Evolutionary conservation across 35 echinoderm and acorn worm genomes (phyloP).

Genomic region (Chiridota heheva): DNA sequence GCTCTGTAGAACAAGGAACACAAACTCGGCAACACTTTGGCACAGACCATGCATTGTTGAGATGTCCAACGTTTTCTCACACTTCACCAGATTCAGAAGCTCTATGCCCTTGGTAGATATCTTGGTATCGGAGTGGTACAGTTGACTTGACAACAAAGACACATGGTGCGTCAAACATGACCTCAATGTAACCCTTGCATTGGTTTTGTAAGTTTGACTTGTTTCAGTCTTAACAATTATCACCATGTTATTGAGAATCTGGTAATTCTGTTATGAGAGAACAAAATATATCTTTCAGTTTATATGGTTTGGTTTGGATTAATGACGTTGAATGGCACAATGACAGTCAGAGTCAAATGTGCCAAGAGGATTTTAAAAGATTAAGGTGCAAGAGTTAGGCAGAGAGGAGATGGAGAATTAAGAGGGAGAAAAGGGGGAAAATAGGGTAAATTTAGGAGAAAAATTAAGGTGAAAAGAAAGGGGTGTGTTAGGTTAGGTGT

Average conservation of each 20-base stretch:
- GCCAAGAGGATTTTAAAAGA: too few species aligned
- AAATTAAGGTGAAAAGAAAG: too few species aligned
- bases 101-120: slow-evolving; percentile 69
- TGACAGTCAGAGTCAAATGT: too few species aligned
- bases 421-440: too few species aligned
- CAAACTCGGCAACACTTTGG: slow-evolving; percentile 79
- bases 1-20: slow-evolving; percentile 60
- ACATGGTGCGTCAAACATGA: slow-evolving; percentile 54
- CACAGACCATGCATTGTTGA: slow-evolving; percentile 59
- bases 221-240: slow-evolving; percentile 71
- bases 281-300: too few species aligned
- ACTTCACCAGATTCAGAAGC: slow-evolving; percentile 80
- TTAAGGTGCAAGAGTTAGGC: too few species aligned
- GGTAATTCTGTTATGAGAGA: too few species aligned
- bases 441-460: too few species aligned
- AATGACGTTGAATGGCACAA: too few species aligned
- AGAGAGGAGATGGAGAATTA: too few species aligned
- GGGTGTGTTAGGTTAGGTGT: too few species aligned
- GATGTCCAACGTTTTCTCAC: slow-evolving; percentile 49
- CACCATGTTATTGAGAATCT: slow-evolving; percentile 79
- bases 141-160: slow-evolving; percentile 68
- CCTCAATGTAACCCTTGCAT: slow-evolving; percentile 42
- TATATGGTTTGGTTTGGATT: too few species aligned
- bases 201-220: slow-evolving; percentile 19
- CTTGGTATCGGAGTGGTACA: slow-evolving; percentile 63